Conservation (phyloP, 2,797 vertebrate species). For the Miopithecus talapoin region DNA sequence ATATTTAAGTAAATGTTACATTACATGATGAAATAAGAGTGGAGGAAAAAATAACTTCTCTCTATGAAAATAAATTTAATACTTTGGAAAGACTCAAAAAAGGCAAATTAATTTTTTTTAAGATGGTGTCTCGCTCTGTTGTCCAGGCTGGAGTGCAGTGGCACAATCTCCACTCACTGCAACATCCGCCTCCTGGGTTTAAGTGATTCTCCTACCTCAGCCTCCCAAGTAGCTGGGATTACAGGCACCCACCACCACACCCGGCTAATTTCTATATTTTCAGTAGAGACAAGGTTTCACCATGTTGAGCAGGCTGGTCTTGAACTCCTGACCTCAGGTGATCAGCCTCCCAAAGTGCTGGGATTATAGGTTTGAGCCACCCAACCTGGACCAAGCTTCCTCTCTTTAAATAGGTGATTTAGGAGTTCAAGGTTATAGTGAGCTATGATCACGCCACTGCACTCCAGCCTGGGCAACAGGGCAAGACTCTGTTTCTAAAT, state of each 20-base stretch:
- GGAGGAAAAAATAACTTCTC: slow-evolving; percentile 41
- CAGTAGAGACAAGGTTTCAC: background rate
- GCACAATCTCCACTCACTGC: too few species aligned
- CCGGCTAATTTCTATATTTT: background rate
- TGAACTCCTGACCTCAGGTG: background rate
- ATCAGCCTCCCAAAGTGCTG: background rate
- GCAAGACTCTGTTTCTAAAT: background rate
- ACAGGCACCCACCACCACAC: background rate
- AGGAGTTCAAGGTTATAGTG: background rate
- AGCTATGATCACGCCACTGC: background rate
- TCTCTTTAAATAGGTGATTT: background rate
- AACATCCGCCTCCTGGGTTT: too few species aligned
- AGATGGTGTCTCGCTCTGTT: too few species aligned
- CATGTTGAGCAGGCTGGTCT: background rate
- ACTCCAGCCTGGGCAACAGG: background rate
- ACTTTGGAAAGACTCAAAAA: too few species aligned
- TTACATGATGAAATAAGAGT: background rate
- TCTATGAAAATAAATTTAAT: too few species aligned
- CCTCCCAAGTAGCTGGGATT: background rate
- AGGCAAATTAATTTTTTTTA: too few species aligned
- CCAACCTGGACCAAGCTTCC: background rate
- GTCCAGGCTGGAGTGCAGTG: too few species aligned
- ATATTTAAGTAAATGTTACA: slow-evolving; percentile 56
- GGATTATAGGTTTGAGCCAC: background rate
- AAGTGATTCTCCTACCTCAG: too few species aligned